phyloP scores from a whole-genome alignment of 2,888 invertebrate genomes.

The Holacanthella duospinosa region DNA sequence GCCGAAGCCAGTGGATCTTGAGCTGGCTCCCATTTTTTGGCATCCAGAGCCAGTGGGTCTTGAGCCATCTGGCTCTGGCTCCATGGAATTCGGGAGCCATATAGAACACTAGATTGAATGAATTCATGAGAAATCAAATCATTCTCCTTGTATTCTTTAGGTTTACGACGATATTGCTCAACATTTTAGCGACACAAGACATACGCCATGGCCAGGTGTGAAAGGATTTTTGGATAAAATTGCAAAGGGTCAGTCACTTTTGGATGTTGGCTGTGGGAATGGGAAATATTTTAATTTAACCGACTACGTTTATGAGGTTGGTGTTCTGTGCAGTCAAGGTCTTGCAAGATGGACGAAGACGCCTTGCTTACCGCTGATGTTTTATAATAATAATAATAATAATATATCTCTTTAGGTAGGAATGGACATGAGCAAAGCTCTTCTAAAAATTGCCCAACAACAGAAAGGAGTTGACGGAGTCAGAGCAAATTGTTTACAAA shows the following conservation, averaged over 20 bases:
- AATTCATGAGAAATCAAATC: no score
- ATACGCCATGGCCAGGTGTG: conserved; percentile 89
- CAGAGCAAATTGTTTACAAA: conserved; percentile 61
- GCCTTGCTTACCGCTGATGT: background rate
- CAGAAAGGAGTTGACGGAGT: conserved; percentile 57
- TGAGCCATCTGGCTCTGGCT: no score
- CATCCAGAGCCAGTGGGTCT: no score
- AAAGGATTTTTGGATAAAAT: conserved; percentile 62
- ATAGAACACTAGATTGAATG: no score
- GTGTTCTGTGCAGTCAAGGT: no score
- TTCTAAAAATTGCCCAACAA: conserved; percentile 53
- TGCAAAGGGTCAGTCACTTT: conserved; percentile 56
- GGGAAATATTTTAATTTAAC: conserved; percentile 80
- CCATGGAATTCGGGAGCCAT: no score
- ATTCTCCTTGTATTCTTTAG: conserved; percentile 41
- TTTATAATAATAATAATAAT: background rate
- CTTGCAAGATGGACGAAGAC: no score
- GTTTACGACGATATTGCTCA: conserved; percentile 88
- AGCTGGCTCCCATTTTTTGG: no score
- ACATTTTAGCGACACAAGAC: conserved; percentile 90
- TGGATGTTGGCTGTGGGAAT: conserved; percentile 96
- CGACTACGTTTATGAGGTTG: conserved; percentile 23
- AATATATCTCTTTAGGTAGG: conserved; percentile 53
- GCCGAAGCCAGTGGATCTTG: no score
- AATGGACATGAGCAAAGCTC: conserved; percentile 63